These are phyloP conservation scores for Chinchilla lanigera DNA, from an alignment of 2,113 vertebrate species.

Conservation along the genomic window DNA sequence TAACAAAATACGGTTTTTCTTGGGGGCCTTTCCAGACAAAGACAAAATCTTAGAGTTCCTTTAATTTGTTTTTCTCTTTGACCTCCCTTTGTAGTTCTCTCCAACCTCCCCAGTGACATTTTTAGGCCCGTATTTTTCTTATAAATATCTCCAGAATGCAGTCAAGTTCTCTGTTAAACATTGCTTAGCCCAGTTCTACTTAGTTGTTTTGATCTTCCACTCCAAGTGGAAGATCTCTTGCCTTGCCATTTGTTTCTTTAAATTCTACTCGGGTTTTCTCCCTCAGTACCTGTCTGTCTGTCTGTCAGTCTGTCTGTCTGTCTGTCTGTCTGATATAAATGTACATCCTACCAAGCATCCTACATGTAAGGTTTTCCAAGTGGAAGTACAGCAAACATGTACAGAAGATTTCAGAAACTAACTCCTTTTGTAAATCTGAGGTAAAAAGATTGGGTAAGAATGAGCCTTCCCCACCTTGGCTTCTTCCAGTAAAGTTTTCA, in stretches of 20 bases:
- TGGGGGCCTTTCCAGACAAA: background rate
- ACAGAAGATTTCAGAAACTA: background rate
- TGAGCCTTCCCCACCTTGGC: background rate
- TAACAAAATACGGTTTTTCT: background rate
- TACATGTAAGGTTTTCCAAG: background rate
- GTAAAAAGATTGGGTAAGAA: background rate
- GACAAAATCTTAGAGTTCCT: background rate
- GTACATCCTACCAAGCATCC: background rate
- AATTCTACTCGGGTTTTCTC: conserved; percentile 4
- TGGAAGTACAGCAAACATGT: background rate
- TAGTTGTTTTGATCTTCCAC: background rate
- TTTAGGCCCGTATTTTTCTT: background rate
- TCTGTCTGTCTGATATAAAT: background rate
- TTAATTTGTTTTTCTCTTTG: background rate
- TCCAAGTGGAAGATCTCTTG: background rate
- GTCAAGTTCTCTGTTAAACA: background rate
- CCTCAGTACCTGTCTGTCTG: background rate
- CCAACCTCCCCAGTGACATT: background rate
- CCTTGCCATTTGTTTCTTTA: background rate
- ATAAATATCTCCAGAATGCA: conserved; percentile 9
- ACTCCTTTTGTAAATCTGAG: background rate
- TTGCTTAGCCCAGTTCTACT: background rate
- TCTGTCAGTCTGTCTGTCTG: background rate
- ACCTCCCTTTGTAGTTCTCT: conserved; percentile 9
- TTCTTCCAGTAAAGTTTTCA: background rate